phyloP scores from a whole-genome alignment of 2,797 vertebrate genomes.

The Uromys caudimaculatus region DNA sequence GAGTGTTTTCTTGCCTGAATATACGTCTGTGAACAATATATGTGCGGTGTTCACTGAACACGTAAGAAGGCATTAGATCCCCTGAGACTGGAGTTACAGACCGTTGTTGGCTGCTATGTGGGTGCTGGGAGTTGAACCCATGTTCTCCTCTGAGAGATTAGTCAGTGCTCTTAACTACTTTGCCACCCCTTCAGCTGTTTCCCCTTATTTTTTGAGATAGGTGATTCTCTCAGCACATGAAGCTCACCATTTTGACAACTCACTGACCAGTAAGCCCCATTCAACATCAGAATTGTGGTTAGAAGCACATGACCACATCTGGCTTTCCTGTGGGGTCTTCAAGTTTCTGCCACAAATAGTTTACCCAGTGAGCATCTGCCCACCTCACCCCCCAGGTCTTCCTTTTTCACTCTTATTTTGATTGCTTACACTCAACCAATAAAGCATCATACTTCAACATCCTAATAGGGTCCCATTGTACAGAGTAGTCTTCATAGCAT shows the following conservation, averaged over 20 bases:
- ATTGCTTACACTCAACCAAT: conserved; percentile 33
- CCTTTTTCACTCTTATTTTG: conserved; percentile 8
- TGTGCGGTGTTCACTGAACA: background rate
- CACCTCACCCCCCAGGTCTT: background rate
- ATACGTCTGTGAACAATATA: background rate
- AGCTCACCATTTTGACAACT: background rate
- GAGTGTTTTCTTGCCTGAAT: background rate
- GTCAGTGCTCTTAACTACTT: background rate
- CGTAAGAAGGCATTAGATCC: background rate
- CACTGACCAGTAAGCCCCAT: background rate
- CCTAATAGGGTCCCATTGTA: conserved; percentile 6
- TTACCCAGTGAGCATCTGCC: background rate
- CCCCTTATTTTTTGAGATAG: background rate
- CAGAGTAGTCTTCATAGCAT: conserved; percentile 13
- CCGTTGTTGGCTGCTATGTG: background rate
- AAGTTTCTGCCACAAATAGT: background rate
- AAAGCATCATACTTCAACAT: conserved; percentile 2
- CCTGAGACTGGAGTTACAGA: background rate
- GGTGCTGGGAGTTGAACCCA: background rate
- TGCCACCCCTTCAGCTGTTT: background rate
- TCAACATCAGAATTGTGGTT: background rate
- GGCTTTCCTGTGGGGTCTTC: background rate
- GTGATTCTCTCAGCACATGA: background rate
- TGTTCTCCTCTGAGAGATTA: background rate
- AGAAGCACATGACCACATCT: background rate